Conservation (phyloP, 2,797 vertebrate genomes). For the Ammospiza maritima region DNA sequence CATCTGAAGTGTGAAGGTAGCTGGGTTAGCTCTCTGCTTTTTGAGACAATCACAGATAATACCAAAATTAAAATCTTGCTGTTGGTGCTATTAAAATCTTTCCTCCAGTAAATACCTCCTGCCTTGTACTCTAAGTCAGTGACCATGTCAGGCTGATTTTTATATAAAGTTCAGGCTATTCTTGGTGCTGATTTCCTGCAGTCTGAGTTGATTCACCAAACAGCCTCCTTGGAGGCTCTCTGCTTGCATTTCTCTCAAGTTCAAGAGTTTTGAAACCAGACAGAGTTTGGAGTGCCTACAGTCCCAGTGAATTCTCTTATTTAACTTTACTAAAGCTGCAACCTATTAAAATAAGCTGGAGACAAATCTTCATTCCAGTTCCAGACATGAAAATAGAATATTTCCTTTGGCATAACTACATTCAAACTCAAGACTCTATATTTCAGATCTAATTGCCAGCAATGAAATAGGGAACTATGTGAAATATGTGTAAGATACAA, state of each 20-base stretch:
- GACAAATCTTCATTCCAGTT: background rate
- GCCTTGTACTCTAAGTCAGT: background rate
- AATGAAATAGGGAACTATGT: background rate
- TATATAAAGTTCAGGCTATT: background rate
- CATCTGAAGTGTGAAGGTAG: background rate
- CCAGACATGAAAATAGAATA: background rate
- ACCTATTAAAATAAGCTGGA: background rate
- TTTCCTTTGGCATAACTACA: background rate
- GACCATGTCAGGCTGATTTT: background rate
- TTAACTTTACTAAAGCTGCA: background rate
- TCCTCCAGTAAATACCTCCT: background rate
- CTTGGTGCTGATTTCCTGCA: background rate
- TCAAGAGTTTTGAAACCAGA: background rate
- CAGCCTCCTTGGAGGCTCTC: background rate
- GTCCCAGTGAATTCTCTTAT: background rate
- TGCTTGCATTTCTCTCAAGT: background rate
- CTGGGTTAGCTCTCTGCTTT: background rate
- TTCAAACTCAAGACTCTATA: background rate
- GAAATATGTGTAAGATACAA: background rate
- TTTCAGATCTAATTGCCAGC: background rate
- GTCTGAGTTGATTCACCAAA: background rate
- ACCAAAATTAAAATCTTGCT: background rate
- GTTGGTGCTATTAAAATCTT: background rate
- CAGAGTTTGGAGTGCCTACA: background rate
- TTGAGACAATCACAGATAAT: background rate